phyloP scores from a whole-genome alignment of 2,113 vertebrate species.

The Heteronetta atricapilla region DNA sequence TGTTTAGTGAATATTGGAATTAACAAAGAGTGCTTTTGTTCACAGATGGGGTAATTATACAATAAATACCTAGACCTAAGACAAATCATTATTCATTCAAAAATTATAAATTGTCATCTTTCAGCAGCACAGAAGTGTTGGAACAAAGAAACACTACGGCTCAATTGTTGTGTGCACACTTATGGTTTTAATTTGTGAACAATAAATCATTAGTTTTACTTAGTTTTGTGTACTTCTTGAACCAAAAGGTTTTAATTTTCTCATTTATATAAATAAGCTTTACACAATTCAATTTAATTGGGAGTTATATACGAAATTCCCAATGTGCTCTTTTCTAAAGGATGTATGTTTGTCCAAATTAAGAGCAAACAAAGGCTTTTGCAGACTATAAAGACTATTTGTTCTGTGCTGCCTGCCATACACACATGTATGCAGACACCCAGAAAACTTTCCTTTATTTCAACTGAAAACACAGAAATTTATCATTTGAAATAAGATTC shows the following conservation, averaged over 20 bases:
- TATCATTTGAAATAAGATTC: not conserved
- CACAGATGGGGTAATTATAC: constrained; percentile 3
- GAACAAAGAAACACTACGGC: constrained; percentile 57
- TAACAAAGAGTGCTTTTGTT: constrained; percentile 7
- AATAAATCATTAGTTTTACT: constrained; percentile 71
- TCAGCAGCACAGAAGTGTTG: constrained; percentile 31
- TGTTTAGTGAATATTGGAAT: not conserved
- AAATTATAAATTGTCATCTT: constrained; percentile 50
- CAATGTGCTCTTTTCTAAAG: constrained; percentile 29
- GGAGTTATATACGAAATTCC: constrained; percentile 42
- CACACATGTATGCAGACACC: constrained; percentile 1
- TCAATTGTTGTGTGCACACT: constrained; percentile 11
- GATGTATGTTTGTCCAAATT: constrained; percentile 37
- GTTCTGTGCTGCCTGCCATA: not conserved
- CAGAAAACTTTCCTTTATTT: not conserved
- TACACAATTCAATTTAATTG: constrained; percentile 58
- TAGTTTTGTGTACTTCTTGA: constrained; percentile 36
- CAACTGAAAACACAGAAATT: not conserved
- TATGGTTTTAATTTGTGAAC: constrained; percentile 62
- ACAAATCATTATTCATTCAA: constrained; percentile 11
- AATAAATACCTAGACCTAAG: constrained; percentile 5
- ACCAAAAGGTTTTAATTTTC: constrained; percentile 67
- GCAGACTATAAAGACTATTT: constrained; percentile 16
- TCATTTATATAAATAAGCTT: constrained; percentile 68
- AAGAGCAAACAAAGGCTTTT: constrained; percentile 37